These are phyloP conservation scores for Epinotia ramella DNA, from an alignment of 2,888 invertebrate species.

Conservation along the genomic window DNA sequence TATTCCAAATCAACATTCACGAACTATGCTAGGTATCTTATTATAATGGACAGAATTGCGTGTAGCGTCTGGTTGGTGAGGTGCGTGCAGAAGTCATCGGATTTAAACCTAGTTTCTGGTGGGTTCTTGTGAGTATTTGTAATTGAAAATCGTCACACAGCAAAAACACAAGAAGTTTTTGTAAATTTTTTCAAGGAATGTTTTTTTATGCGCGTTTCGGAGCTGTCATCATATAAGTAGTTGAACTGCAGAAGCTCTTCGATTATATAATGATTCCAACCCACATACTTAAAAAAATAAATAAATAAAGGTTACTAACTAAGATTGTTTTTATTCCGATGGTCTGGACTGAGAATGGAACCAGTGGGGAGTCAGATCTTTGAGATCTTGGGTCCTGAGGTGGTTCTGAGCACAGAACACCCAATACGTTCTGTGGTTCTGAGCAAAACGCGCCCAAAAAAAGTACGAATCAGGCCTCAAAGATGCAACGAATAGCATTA, in stretches of 20 bases:
- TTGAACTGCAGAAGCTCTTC: not conserved
- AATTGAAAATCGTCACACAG: not conserved
- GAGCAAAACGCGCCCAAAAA: constrained; percentile 5
- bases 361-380: constrained; percentile 3
- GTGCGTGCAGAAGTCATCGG: constrained; percentile 50
- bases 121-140: not conserved
- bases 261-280: too few relatives aligned
- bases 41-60: constrained; percentile 84
- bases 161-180: not conserved
- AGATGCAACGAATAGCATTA: not conserved
- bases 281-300: too few relatives aligned
- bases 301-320: too few relatives aligned
- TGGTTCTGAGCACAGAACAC: too few relatives aligned
- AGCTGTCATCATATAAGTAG: too few relatives aligned
- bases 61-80: constrained; percentile 74
- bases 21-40: constrained; percentile 68
- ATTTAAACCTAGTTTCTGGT: not conserved
- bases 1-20: constrained; percentile 66
- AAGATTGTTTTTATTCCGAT: too few relatives aligned
- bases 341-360: not conserved
- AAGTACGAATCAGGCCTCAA: not conserved
- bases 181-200: not conserved
- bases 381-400: not conserved
- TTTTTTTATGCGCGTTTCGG: not conserved
- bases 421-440: too few relatives aligned